A percentile compares a stretch with the other conserved stretches of the same genome.
These are phyloP conservation scores for Carettochelys insculpta DNA, from an alignment of 2,113 vertebrate genomes.

Conservation along the genomic window DNA sequence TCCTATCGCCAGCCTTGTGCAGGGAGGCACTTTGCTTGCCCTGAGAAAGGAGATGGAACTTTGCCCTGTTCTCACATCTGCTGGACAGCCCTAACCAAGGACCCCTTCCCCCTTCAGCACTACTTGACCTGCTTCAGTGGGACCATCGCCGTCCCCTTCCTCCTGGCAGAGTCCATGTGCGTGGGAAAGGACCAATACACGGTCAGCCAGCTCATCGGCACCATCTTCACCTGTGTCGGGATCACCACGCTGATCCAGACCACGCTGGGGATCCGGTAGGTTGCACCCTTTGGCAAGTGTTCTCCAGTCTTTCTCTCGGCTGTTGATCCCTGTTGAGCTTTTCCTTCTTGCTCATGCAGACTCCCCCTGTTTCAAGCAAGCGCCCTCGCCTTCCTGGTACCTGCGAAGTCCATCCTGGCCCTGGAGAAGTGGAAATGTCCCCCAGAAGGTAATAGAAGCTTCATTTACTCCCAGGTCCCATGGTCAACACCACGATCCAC, in stretches of 20 bases:
- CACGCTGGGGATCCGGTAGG: constrained; percentile 91
- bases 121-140: constrained; percentile 98
- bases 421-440: constrained; percentile 90
- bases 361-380: constrained; percentile 91
- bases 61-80: not conserved
- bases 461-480: not conserved
- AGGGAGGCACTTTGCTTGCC: not conserved
- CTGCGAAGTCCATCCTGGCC: constrained; percentile 85
- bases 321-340: not conserved
- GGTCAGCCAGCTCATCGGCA: constrained; percentile 93
- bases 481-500: not conserved
- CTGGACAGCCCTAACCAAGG: not conserved
- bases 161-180: constrained; percentile 93
- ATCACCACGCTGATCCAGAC: constrained; percentile 96
- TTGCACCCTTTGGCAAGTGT: not conserved
- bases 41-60: not conserved
- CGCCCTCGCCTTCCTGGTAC: constrained; percentile 87
- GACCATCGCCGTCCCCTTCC: constrained; percentile 93
- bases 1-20: too few species aligned
- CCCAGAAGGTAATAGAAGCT: constrained; percentile 76
- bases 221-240: constrained; percentile 95
- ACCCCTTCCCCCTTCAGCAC: constrained; percentile 76
- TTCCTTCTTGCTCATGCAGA: constrained; percentile 61
- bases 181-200: constrained; percentile 91
- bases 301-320: not conserved